Evolutionary conservation across 2,888 invertebrate species (phyloP).

Genomic region (Drosophila kanekoi): DNA sequence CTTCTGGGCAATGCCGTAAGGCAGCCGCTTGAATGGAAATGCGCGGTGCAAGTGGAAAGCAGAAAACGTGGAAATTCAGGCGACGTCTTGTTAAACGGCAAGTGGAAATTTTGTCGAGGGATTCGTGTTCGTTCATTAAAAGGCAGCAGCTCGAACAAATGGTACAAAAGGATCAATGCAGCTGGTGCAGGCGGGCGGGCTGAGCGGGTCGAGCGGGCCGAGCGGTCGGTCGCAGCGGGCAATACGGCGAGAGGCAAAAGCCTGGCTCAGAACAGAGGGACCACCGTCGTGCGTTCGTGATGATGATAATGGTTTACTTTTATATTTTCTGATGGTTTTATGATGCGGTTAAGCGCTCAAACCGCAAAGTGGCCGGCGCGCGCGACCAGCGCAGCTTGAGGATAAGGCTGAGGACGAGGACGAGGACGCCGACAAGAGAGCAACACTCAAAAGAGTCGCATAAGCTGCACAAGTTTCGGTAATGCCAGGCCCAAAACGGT

Average conservation of each 20-base stretch:
- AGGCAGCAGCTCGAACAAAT: constrained; percentile 25
- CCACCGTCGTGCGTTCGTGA: constrained; percentile 69
- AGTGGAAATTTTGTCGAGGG: constrained; percentile 42
- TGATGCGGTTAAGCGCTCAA: constrained; percentile 80
- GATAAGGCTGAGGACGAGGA: constrained; percentile 14
- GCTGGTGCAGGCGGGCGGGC: constrained; percentile 38
- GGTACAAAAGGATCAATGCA: constrained; percentile 55
- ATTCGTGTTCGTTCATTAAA: constrained; percentile 58
- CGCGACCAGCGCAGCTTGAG: constrained; percentile 37
- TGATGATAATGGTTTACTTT: constrained; percentile 79
- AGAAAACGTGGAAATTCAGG: constrained; percentile 26
- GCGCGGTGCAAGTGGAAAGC: constrained; percentile 11
- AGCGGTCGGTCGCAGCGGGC: constrained; percentile 28
- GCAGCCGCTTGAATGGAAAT: constrained; percentile 30
- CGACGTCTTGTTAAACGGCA: constrained; percentile 28
- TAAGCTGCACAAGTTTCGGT: constrained; percentile 77
- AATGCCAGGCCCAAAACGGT: constrained; percentile 23
- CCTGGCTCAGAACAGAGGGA: constrained; percentile 32
- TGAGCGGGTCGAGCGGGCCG: constrained; percentile 10
- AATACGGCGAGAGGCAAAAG: constrained; percentile 10
- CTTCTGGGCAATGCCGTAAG: neutral
- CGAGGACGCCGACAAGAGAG: constrained; percentile 6
- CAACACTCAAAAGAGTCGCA: constrained; percentile 51
- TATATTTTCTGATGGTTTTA: constrained; percentile 78
- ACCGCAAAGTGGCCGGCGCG: constrained; percentile 76